A percentile compares a stretch with the other conserved stretches of the same genome.
Conservation (phyloP, 2,113 vertebrate species). For the Hemicordylus capensis region DNA sequence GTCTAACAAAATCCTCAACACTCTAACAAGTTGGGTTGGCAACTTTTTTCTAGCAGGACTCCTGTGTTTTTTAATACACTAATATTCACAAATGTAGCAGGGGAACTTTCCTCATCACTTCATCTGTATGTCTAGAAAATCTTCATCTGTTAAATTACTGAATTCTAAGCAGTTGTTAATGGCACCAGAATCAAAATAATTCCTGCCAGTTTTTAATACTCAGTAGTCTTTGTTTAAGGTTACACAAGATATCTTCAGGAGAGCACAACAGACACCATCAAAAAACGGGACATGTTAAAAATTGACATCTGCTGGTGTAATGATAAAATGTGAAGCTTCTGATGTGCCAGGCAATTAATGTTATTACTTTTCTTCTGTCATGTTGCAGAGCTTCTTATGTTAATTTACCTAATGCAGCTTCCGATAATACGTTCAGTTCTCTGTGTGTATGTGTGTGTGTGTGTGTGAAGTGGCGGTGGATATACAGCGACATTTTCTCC, state of each 20-base stretch:
- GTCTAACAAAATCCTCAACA: neutral
- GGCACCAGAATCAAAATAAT: neutral
- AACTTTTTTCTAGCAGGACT: neutral
- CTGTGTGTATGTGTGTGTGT: neutral
- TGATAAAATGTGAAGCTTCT: neutral
- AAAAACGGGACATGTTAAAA: neutral
- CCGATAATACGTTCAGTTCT: neutral
- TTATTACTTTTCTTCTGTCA: neutral
- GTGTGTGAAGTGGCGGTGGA: neutral
- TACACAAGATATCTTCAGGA: neutral
- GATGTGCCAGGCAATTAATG: neutral
- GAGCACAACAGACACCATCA: neutral
- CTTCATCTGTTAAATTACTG: neutral
- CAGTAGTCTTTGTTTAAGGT: neutral
- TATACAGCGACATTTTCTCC: neutral
- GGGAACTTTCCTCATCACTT: neutral
- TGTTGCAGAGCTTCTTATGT: neutral
- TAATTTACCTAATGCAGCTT: neutral
- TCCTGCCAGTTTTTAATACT: neutral
- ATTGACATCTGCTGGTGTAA: neutral
- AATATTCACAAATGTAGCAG: neutral
- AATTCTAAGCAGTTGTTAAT: neutral
- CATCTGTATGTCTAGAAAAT: neutral
- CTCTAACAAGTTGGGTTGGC: neutral
- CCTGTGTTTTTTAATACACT: neutral